Evolutionary conservation across 2,888 invertebrate species (phyloP), one percentile per base, ranked within the genome.

Genomic region (Hemithea aestivaria): DNA sequence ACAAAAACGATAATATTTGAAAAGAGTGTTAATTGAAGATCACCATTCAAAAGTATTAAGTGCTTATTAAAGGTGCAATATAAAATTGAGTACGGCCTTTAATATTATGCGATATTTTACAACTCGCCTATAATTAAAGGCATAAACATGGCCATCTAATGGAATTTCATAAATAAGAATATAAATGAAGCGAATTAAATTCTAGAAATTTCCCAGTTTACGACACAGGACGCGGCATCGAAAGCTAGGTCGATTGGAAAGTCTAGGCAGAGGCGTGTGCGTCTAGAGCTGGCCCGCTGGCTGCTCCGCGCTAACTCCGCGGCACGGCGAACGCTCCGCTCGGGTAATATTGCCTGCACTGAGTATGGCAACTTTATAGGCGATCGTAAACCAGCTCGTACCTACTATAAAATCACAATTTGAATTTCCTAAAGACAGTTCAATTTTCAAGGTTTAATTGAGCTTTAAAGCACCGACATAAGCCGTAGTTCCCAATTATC

Each of bases 391-490:
- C 58, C 47, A 57, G 48, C 53, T 58, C 35, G 21, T 34, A 30
- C 58, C 51, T 57, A 57, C 62, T 51, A 65, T 71, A 65, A 66
- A 68, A 62, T 55, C 53, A 58, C 62, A 60, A 65, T 63, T 67
- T 56, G 59, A 63, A 66, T 71, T 70, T 69, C 62, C 67, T 58
- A 56, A 63, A 67, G 65, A 66, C 62, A 66, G 68, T 66, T 66
- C 63, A 70, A 72, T 75, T 75, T 66, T 62, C 66, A 66, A 70
- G 62, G 56, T 72, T 68, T 77, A 73, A 78, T 75, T 71, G 72
- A 68, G 64, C 61, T 65, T 57, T 58, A 62, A 62, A 59, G 58
- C 52, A 57, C 59, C 62, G 60, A 62, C 61, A 48, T 58, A 62
- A 61, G 57, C 56, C 58, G 58, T 59, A 66, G 54, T 56, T 67